phyloP scores from a whole-genome alignment of 2,888 invertebrate genomes.

The Vandiemenella viatica region DNA sequence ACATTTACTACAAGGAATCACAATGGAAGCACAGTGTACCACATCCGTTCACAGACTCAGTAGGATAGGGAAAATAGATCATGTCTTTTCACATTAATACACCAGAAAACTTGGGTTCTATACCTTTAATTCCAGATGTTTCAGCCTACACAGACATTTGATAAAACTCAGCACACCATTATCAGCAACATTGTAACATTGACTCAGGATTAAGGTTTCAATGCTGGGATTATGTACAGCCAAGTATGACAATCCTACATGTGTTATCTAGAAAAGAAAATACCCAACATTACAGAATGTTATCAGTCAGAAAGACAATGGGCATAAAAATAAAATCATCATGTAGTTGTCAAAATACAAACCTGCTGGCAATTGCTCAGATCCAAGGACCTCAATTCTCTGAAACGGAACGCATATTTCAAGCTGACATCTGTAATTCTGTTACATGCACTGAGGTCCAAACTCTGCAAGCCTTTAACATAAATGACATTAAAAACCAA shows the following conservation, averaged over 20 bases:
- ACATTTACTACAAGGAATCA: too few species aligned
- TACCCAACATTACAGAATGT: neutral
- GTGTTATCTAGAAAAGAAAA: conserved; percentile 35
- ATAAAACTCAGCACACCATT: conserved; percentile 36
- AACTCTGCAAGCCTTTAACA: conserved; percentile 31
- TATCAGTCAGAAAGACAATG: neutral
- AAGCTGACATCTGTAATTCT: conserved; percentile 57
- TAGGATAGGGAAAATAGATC: too few species aligned
- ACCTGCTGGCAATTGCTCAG: conserved; percentile 49
- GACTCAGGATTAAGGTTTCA: conserved; percentile 47
- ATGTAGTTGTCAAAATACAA: conserved; percentile 1
- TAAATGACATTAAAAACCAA: conserved; percentile 7
- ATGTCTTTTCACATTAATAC: too few species aligned
- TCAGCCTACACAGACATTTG: conserved; percentile 34
- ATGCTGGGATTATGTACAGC: conserved; percentile 52
- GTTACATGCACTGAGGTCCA: conserved; percentile 53
- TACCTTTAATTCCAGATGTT: conserved; percentile 42
- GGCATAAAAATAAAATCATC: neutral
- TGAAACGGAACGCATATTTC: conserved; percentile 48
- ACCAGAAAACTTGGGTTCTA: too few species aligned
- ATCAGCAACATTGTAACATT: conserved; percentile 54
- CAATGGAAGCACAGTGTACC: too few species aligned
- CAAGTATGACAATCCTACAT: conserved; percentile 44
- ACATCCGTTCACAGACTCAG: too few species aligned
- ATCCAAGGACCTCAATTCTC: conserved; percentile 43